Percentiles rank a stretch among this genome's conserved stretches.
Evolutionary conservation across 2,113 vertebrate genomes (phyloP).

Genomic region (Terrapene triunguis): DNA sequence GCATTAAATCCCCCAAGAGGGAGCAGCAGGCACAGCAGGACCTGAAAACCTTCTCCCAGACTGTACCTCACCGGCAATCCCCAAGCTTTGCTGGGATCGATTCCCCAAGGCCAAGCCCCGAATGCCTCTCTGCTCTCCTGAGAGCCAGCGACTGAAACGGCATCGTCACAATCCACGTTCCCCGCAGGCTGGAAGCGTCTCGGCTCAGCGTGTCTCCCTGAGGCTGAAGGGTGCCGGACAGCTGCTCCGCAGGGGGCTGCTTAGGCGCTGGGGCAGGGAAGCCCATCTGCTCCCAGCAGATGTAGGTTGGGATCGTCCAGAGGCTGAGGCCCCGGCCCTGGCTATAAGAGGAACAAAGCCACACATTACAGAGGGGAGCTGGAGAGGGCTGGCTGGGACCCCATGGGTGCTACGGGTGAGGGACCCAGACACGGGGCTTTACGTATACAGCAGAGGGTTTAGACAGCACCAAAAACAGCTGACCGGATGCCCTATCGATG

Average conservation of each 20-base stretch:
- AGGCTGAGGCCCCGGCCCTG: constrained; percentile 83
- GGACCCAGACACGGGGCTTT: accelerated
- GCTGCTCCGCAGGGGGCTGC: accelerated
- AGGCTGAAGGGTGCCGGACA: accelerated
- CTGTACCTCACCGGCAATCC: neutral
- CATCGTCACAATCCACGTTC: no score
- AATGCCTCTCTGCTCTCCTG: neutral
- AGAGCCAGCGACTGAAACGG: neutral
- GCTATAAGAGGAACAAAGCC: constrained; percentile 60
- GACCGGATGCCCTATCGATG: neutral
- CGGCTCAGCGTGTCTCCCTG: accelerated
- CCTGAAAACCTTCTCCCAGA: no score
- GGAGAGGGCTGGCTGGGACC: accelerated
- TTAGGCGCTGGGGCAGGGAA: constrained; percentile 73
- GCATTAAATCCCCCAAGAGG: no score
- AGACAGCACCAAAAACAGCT: neutral
- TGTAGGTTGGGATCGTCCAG: constrained; percentile 76
- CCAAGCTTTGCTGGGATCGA: accelerated
- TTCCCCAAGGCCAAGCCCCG: accelerated
- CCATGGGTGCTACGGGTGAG: accelerated
- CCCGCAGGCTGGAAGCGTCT: neutral
- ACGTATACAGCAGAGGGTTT: accelerated
- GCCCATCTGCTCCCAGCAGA: constrained; percentile 81
- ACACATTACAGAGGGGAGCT: accelerated
- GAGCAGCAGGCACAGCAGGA: no score